phyloP scores from a whole-genome alignment of 2,888 invertebrate species.

The Caenorhabditis virilis region DNA sequence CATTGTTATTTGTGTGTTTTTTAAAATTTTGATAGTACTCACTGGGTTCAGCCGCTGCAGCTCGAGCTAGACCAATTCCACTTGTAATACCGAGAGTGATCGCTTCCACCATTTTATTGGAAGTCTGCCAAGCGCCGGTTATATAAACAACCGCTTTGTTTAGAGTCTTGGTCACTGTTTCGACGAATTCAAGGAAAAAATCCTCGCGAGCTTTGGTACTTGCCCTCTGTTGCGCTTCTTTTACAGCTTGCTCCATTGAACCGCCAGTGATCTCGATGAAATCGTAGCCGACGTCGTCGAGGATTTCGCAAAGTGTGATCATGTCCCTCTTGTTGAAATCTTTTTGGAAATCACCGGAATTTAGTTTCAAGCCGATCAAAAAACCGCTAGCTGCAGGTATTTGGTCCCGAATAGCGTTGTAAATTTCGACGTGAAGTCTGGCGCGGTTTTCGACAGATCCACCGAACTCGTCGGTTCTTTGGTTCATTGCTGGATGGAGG shows the following conservation, averaged over 20 bases:
- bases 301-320: conserved; percentile 10
- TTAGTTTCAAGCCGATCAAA: conserved; percentile 26
- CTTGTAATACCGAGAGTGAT: conserved; percentile 43
- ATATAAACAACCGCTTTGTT: conserved; percentile 38
- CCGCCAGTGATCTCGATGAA: conserved; percentile 32
- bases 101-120: conserved; percentile 47
- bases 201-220: conserved; percentile 28
- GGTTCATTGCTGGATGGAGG: conserved; percentile 17
- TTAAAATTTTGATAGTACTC: neutral
- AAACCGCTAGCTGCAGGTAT: conserved; percentile 34
- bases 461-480: conserved; percentile 33
- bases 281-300: conserved; percentile 24
- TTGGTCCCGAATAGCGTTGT: conserved; percentile 23
- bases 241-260: conserved; percentile 24
- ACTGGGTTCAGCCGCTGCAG: conserved; percentile 55
- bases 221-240: conserved; percentile 20
- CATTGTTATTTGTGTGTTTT: neutral
- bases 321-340: conserved; percentile 16
- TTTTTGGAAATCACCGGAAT: conserved; percentile 36
- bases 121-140: conserved; percentile 59
- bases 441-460: conserved; percentile 23
- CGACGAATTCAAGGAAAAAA: conserved; percentile 26
- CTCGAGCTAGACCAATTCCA: conserved; percentile 51
- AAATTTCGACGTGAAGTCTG: conserved; percentile 22
- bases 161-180: conserved; percentile 11